Evolutionary conservation across 2,888 invertebrate genomes (phyloP), one percentile per base, ranked within the genome.

Genomic region (Nebria brevicollis): DNA sequence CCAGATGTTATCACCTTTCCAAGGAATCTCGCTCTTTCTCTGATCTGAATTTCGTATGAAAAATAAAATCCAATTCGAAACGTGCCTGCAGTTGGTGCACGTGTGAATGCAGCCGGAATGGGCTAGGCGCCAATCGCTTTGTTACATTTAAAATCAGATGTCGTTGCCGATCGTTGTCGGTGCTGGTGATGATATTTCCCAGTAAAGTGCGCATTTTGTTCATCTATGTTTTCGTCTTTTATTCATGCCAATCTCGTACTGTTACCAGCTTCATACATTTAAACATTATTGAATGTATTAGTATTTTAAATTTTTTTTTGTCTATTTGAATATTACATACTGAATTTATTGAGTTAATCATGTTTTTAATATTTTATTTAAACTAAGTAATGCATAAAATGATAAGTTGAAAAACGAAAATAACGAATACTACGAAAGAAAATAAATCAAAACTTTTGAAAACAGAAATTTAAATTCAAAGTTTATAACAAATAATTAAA

Each of bases 1-100:
- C 54, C 54, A 54, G 13, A 54, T 54, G 54, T 54, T 2, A 6
- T 54, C 54, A 54, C 54, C 4, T 54, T 8, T 13, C 7, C 54
- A 13, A 54, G 1, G 54, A 54, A 13, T 54, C 11, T 54, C 13
- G 11, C 2, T 54, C 54, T 54, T 7, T 78, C 74, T 54, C 54
- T 66, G 74, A 73, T 66, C 8, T 26, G 20, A 26, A 68, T 25
- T 78, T 74, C 74, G 73, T 72, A 78, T 78, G 74, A 73, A 74
- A 74, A 78, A 78, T 78, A 78, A 78, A 78, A 78, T 78, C 78
- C 78, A 78, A 78, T 78, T 78, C 74, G 70, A 74, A 78, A 78
- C 78, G 78, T 78, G 78, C 72, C 20, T 54, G 54, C 54, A 54
- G 54, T 68, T 11, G 15, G 15, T 26, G 68, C 68, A 20, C 20